Percentiles rank a stretch among this genome's conserved stretches.
Evolutionary conservation across 2,113 vertebrate genomes (phyloP).

Genomic region (Melospiza georgiana): DNA sequence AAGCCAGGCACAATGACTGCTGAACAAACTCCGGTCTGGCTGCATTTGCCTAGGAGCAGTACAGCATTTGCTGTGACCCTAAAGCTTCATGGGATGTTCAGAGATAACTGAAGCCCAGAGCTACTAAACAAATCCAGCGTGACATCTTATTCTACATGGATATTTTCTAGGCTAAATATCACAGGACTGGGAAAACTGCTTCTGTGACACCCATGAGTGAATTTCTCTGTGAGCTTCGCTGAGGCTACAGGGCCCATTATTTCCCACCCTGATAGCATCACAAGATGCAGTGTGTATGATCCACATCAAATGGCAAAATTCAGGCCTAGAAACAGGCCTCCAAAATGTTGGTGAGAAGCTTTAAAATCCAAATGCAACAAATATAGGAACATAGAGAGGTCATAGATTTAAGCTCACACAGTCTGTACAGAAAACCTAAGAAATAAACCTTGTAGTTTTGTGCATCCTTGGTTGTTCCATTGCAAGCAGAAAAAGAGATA

Average conservation of each 20-base stretch:
- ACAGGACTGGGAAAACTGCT: neutral
- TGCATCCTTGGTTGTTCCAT: neutral
- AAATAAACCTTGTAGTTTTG: neutral
- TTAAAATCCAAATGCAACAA: neutral
- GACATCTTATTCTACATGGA: neutral
- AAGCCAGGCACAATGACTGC: neutral
- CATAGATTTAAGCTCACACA: neutral
- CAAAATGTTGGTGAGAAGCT: neutral
- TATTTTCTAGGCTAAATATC: neutral
- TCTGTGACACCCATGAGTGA: neutral
- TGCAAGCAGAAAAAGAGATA: neutral
- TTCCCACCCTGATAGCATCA: neutral
- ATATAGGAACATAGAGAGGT: neutral
- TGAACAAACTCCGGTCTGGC: neutral
- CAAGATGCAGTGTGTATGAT: neutral
- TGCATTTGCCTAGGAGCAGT: neutral
- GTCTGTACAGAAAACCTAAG: neutral
- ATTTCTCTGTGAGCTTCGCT: neutral
- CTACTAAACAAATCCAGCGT: neutral
- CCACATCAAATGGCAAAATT: neutral
- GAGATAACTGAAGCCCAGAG: neutral
- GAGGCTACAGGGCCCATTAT: neutral
- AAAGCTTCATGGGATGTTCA: neutral
- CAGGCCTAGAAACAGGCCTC: neutral
- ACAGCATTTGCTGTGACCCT: neutral